Evolutionary conservation across 2,113 vertebrate species (phyloP), one percentile per base, ranked within the genome.

Genomic region (Pterocles burchelli): DNA sequence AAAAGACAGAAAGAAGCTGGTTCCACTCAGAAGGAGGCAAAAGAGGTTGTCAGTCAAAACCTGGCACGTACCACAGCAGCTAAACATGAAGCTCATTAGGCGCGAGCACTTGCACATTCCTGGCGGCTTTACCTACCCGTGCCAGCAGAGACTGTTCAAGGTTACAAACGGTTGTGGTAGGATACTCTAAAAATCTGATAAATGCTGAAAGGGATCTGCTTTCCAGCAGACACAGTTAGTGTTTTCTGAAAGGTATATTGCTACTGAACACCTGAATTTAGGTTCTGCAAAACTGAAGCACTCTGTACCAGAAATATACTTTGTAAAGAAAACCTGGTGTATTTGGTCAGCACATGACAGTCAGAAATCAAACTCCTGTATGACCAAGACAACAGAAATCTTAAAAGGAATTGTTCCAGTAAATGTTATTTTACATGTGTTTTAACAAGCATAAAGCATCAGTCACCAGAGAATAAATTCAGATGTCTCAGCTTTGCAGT

Each of bases 1-100:
- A 59, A 78, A 48, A 87, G 91, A 78, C 76, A 86, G 57, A 84
- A 81, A 81, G 68, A 92, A 90, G 84, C 73, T 91, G 93, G 58
- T 86, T 90, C 48, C 38, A 52, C 45, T 86, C 83, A 77, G 67
- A 3, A 85, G 72, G 46, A 78, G 62, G 70, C 77, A 89, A 34
- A 78, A 61, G 29, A 9, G 16, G 20, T 73, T 87, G 77, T 38
- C 95, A 91, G 46, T 62, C 52, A 87, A 84, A 87, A 55, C 33
- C 76, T 95, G 87, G 87, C 76, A 80, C 8, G 3, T 41, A 57
- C 49, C 61, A 49, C 70, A 51, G 87, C 73, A 54, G 61, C 70
- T n/a, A 22, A 70, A 80, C 14, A 4, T 4, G 0, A 43, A 73
- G 80, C 91, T 94, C 63, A 36, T 93, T 77, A 92, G 22, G 10